Evolutionary conservation across 2,888 invertebrate species (phyloP).

Genomic region (Ophonus ardosiacus): DNA sequence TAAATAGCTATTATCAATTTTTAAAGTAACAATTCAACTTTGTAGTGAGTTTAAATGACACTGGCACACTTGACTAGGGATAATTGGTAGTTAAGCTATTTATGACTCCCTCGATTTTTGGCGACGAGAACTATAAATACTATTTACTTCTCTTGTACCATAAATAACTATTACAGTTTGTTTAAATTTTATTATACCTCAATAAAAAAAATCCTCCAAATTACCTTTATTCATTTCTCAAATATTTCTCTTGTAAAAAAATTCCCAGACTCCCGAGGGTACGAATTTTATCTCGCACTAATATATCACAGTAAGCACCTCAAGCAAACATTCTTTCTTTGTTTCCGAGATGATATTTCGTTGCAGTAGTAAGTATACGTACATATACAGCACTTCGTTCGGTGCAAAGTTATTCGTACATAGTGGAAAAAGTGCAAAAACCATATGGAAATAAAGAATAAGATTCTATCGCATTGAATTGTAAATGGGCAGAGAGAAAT

Average conservation of each 20-base stretch:
- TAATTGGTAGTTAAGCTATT: no score
- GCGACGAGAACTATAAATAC: no score
- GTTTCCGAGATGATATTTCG: not conserved
- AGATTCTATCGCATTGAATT: conserved; percentile 51
- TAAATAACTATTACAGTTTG: no score
- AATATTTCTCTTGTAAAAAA: not conserved
- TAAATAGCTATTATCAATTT: no score
- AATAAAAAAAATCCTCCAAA: no score
- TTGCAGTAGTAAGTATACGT: not conserved
- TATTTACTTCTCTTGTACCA: no score
- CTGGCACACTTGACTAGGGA: no score
- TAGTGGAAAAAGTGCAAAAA: conserved; percentile 16
- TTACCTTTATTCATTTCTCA: no score
- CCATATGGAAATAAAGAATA: conserved; percentile 51
- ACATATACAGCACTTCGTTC: conserved; percentile 3
- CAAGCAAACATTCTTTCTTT: not conserved
- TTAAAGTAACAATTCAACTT: no score
- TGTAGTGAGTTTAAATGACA: no score
- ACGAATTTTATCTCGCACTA: not conserved
- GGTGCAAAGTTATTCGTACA: conserved; percentile 10
- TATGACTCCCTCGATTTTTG: no score
- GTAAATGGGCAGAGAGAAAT: conserved; percentile 38
- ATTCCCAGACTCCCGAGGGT: not conserved
- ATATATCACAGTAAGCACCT: not conserved
- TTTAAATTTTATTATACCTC: no score